phyloP scores from a whole-genome alignment of 2,797 vertebrate species.

The Lacerta agilis region DNA sequence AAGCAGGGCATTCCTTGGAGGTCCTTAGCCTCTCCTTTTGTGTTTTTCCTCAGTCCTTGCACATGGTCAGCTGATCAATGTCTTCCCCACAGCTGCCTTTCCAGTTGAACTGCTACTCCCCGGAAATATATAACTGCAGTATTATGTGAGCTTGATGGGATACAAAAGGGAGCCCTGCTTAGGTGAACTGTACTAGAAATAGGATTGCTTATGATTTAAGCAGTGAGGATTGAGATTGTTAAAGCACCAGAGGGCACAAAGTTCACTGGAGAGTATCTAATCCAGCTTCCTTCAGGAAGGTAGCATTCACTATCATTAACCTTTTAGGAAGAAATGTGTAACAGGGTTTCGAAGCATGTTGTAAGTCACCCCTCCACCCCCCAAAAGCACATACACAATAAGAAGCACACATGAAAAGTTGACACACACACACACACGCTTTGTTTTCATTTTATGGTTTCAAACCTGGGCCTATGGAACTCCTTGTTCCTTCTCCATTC shows the following conservation, averaged over 20 bases:
- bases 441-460: not conserved
- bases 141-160: slow-evolving; percentile 12
- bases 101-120: not conserved
- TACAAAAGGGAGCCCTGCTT: not conserved
- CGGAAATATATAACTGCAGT: not conserved
- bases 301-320: not conserved
- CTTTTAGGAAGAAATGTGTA: not conserved
- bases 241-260: not conserved
- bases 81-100: not conserved
- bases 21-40: not conserved
- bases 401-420: no score
- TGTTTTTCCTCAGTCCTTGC: not conserved
- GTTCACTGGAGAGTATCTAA: not conserved
- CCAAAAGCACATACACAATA: not conserved
- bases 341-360: not conserved
- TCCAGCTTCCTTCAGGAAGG: not conserved
- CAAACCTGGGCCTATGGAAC: not conserved
- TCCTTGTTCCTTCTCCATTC: not conserved
- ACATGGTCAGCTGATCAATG: not conserved
- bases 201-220: not conserved
- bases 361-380: not conserved
- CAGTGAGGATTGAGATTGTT: not conserved
- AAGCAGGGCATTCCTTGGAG: not conserved
- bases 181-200: not conserved
- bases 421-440: no score